Evolutionary conservation across 2,797 vertebrate genomes (phyloP).

Genomic region (Thripadectes ignobilis): DNA sequence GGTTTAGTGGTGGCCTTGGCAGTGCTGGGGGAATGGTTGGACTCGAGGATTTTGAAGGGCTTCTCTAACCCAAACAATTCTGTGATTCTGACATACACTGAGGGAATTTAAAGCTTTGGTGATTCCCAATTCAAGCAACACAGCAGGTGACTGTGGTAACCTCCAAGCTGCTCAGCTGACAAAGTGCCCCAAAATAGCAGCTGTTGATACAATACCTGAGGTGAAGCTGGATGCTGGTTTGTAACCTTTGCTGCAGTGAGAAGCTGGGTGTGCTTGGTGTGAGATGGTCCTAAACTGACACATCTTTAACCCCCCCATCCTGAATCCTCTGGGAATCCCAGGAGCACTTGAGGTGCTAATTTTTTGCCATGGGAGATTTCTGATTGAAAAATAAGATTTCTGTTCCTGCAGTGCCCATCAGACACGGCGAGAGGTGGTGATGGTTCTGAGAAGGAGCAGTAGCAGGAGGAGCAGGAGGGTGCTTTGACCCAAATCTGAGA

Average conservation of each 20-base stretch:
- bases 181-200: background rate
- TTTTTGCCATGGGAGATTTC: background rate
- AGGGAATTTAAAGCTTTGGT: background rate
- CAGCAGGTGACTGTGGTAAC: background rate
- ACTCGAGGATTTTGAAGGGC: background rate
- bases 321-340: background rate
- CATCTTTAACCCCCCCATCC: background rate
- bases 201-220: background rate
- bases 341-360: background rate
- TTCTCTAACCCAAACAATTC: background rate
- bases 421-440: background rate
- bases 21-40: background rate
- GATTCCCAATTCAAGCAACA: background rate
- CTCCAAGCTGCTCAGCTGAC: background rate
- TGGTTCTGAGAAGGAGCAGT: background rate
- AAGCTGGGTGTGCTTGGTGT: background rate
- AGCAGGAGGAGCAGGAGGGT: background rate
- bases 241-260: background rate
- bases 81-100: background rate
- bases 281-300: background rate
- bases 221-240: background rate
- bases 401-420: background rate
- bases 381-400: background rate
- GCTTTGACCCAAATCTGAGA: background rate
- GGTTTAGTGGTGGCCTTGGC: background rate